These are phyloP conservation scores for Hypothenemus hampei DNA, from an alignment of 1,140 invertebrate genomes.

Conservation along the genomic window DNA sequence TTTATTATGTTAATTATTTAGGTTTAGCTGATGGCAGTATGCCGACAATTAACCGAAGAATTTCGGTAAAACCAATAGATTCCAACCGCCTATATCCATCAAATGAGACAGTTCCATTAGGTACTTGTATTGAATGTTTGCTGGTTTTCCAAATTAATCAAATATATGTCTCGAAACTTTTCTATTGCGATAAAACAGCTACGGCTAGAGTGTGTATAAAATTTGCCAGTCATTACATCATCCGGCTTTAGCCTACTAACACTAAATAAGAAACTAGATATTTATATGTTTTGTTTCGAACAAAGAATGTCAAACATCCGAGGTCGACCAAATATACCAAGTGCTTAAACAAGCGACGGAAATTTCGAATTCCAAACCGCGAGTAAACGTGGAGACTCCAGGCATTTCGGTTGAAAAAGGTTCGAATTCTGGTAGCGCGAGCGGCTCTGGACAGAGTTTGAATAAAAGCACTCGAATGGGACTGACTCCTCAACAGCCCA, in stretches of 20 bases:
- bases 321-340: constrained; percentile 83
- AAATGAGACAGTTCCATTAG: constrained; percentile 27
- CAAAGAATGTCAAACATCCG: constrained; percentile 19
- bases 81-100: constrained; percentile 29
- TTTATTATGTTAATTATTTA: constrained; percentile 18
- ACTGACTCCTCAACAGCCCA: constrained; percentile 21
- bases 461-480: constrained; percentile 31
- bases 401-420: constrained; percentile 44
- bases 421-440: constrained; percentile 49
- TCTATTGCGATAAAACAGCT: no score
- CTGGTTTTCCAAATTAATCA: no score
- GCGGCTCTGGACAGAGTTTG: constrained; percentile 51
- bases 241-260: no score
- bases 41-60: constrained; percentile 43
- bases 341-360: constrained; percentile 88
- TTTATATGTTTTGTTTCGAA: neutral
- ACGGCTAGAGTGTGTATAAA: no score
- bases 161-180: no score
- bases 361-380: constrained; percentile 58
- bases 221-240: no score
- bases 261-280: neutral
- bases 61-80: constrained; percentile 36
- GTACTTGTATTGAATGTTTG: no score
- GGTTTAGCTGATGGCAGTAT: constrained; percentile 39
- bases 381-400: constrained; percentile 41